Evolutionary conservation across 2,113 vertebrate species (phyloP).

Genomic region (Gracilinanus agilis): DNA sequence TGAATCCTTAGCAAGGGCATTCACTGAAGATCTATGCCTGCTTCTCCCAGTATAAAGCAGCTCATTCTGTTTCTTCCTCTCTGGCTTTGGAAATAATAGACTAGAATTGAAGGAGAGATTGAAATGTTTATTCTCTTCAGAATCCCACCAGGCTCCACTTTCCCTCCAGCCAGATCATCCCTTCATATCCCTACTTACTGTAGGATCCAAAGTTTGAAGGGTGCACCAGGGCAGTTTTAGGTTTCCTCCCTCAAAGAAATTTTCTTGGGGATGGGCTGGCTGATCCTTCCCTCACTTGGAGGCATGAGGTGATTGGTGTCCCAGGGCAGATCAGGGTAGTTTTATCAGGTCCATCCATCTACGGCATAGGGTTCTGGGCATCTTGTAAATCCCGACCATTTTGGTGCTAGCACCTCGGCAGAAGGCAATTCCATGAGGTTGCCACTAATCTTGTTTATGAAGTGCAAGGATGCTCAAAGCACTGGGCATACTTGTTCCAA

Average conservation of each 20-base stretch:
- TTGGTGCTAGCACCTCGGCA: not conserved
- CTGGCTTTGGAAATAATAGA: not conserved
- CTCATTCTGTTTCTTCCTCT: not conserved
- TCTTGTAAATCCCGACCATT: too few relatives aligned
- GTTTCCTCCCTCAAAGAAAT: not conserved
- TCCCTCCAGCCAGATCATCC: not conserved
- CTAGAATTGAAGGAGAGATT: not conserved
- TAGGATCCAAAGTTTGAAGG: not conserved
- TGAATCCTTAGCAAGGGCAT: not conserved
- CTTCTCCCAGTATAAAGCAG: not conserved
- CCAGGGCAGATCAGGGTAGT: not conserved
- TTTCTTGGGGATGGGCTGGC: slow-evolving; percentile 17
- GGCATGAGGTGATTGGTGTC: not conserved
- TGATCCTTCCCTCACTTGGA: not conserved
- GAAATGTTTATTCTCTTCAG: not conserved
- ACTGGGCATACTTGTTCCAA: not conserved
- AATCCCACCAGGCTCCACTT: not conserved
- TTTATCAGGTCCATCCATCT: not conserved
- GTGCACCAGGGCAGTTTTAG: not conserved
- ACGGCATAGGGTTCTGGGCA: too few relatives aligned
- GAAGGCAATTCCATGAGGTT: not conserved
- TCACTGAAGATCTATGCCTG: not conserved
- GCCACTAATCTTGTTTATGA: not conserved
- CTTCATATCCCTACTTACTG: slow-evolving; percentile 38
- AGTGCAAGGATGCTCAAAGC: not conserved